phyloP scores from a whole-genome alignment of 2,113 vertebrate genomes.

The Galbula dea region DNA sequence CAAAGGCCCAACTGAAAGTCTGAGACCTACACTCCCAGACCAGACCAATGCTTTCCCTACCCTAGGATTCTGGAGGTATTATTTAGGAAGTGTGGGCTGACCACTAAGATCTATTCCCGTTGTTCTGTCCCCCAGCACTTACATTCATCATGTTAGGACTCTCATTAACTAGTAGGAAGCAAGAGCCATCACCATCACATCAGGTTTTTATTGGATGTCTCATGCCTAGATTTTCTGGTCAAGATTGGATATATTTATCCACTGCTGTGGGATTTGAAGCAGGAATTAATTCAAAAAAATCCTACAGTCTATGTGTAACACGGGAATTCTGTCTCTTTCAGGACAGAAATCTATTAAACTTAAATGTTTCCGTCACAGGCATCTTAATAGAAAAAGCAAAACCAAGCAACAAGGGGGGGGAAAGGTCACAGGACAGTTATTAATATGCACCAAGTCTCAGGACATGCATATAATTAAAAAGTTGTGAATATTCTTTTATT shows the following conservation, averaged over 20 bases:
- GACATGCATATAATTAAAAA: constrained; percentile 45
- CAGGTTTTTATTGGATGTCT: constrained; percentile 39
- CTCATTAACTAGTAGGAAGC: constrained; percentile 33
- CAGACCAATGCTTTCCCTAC: rapidly evolving
- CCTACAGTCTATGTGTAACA: constrained; percentile 2
- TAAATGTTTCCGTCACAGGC: constrained; percentile 26
- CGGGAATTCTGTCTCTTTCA: constrained; percentile 48
- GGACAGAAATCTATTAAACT: constrained; percentile 63
- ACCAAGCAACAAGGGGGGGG: constrained; percentile 40
- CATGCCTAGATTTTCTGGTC: constrained; percentile 37
- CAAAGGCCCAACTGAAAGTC: neutral
- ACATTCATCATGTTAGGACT: neutral
- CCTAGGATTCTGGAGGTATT: neutral
- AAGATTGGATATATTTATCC: constrained; percentile 63
- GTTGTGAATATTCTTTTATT: constrained; percentile 21
- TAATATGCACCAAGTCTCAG: constrained; percentile 52
- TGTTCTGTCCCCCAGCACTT: neutral
- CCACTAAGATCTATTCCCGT: neutral
- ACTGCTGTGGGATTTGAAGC: constrained; percentile 47
- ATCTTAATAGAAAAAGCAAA: constrained; percentile 62
- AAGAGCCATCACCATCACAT: neutral
- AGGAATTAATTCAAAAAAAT: constrained; percentile 62
- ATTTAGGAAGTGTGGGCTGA: neutral
- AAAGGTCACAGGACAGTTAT: constrained; percentile 53
- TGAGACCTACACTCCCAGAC: neutral